These are phyloP conservation scores for Medauroidea extradentata DNA, from an alignment of 1,140 invertebrate genomes.

Conservation along the genomic window DNA sequence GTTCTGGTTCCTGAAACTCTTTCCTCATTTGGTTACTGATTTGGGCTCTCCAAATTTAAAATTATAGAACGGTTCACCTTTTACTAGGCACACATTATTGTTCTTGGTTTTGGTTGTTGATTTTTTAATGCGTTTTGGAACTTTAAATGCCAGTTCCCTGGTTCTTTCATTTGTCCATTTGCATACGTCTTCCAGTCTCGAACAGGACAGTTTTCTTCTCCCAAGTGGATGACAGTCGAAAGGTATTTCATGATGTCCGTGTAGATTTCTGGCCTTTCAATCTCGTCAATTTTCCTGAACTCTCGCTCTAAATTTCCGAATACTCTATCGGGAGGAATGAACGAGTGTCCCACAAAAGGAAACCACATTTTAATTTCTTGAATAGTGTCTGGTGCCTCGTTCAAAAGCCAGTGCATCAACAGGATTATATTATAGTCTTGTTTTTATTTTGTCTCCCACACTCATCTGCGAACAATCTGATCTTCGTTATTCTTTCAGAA, in stretches of 20 bases:
- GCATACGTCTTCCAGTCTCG: background rate
- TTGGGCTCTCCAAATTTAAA: background rate
- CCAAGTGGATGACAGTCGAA: no score
- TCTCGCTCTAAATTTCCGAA: constrained; percentile 1
- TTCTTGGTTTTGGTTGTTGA: background rate
- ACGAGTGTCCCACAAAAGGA: background rate
- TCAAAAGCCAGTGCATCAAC: background rate
- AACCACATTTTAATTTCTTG: background rate
- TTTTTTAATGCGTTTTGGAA: background rate
- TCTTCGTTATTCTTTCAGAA: background rate
- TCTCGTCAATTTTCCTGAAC: background rate
- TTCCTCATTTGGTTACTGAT: background rate
- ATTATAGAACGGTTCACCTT: no score
- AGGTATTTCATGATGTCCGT: background rate
- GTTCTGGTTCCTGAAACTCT: background rate
- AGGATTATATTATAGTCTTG: constrained; percentile 3
- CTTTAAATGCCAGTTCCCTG: background rate
- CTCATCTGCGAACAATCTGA: background rate
- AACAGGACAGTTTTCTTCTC: background rate
- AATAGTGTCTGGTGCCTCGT: no score
- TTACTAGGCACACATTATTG: no score
- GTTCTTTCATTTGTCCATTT: background rate
- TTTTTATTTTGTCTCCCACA: background rate
- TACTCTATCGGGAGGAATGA: no score
- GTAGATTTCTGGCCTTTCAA: no score